Evolutionary conservation across 2,797 vertebrate genomes (phyloP), one percentile per base, ranked within the genome.

Genomic region (Falco rusticolus): DNA sequence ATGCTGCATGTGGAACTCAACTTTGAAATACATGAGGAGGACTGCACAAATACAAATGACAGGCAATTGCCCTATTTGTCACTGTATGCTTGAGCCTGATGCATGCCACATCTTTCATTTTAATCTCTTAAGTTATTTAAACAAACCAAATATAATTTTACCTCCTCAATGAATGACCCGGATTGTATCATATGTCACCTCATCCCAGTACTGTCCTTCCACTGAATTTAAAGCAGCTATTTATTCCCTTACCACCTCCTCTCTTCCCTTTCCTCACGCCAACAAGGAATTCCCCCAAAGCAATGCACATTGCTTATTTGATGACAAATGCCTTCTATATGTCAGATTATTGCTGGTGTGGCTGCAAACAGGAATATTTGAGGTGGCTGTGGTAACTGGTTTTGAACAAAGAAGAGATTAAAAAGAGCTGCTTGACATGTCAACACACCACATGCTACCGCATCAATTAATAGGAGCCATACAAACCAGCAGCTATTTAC

Each of bases 391-490:
- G 69, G 84, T 95, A 92, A 89, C 43, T 79, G 57, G 50, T 72
- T 92, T 95, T 94, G 68, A 94, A 90, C 43, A 91, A 90, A 94
- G 34, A 93, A 61, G 43, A 84, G 66, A 77, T 93, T 87, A 90
- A 81, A 90, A 93, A 90, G 68, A 72, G 37, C 57, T 68, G 48
- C 37, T 94, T 96, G 24, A 37, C 11, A 3, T 84, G 21, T 94
- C 81, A 79, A 37, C 54, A n/a, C n/a, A 19, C n/a, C 34, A 21
- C 11, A 18, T 69, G 16, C 69, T 94, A 68, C 89, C 16, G 2
- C 51, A 75, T 93, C 9, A 22, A 79, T 43, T 99, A 71, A 56
- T 61, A 43, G 41, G 33, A 89, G 56, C 63, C 48, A 24, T 82
- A 84, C 63, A 88, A 68, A 83, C 34, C 48, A 78, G 50, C 66